Base-by-base conservation (phyloP, 2,888 invertebrate genomes). In the Cinara cedri region DNA sequence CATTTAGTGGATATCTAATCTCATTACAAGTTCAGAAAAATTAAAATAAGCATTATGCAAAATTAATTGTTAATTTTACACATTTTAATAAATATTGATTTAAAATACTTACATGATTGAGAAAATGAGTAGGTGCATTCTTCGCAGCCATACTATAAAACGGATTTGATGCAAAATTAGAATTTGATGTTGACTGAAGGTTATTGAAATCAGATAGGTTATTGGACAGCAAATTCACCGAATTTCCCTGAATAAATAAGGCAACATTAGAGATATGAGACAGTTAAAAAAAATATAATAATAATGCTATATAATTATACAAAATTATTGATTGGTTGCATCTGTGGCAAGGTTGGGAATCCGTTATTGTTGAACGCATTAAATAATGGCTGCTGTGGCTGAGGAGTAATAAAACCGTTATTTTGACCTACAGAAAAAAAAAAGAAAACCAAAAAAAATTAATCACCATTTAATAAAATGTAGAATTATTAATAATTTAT, bases 91-190 rank as follows among this genome's bases (percentile, higher is more conserved):
- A 57, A 57, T 51, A 51, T 24, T 46, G 11, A 66, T 8, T 4
- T 63, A 19, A 1, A 75, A 54, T 4, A 42, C 78, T 70, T 78
- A 78, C 78, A 24, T 60, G 44, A 51, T 70, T 70, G 11, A 70
- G 55, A 78, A 74, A 80, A 68, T 81, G 66, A 46, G 72, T 34
- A 51, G 78, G 72, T 26, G 81, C 65, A 34, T 81, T 81, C 46
- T 82, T 81, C 16, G 82, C 81, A 66, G 83, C 81, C 83, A 83
- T 83, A 55, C 80, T 83, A 70, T 83, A 83, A 82, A 83, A 83
- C 16, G 83, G 83, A 80, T 83, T 83, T 14, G 83, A 83, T 24
- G 82, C 81, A 63, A 82, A 78, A 54, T 24, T 70, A 54, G 76
- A 76, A 75, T 81, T 81, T 46, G 76, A 49, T 26, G 68, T 65